Percentiles rank a stretch among this genome's conserved stretches.
These are phyloP conservation scores for Dendropsophus ebraccatus DNA, from an alignment of 2,113 vertebrate genomes.

Conservation along the genomic window DNA sequence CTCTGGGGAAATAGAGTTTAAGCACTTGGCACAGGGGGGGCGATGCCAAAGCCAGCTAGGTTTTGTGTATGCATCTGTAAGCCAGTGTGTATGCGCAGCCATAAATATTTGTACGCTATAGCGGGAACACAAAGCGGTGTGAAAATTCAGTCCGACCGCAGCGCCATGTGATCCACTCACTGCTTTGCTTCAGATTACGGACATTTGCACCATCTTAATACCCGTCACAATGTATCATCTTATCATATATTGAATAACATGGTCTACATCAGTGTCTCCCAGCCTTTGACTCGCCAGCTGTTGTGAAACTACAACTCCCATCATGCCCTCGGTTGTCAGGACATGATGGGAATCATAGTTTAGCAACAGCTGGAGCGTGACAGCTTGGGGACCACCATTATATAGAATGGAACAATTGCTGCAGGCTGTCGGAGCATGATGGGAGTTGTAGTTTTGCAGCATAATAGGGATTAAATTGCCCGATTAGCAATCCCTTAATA, in stretches of 20 bases:
- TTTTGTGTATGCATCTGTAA: conserved; percentile 50
- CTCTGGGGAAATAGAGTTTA: conserved; percentile 34
- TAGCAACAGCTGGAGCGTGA: too few species aligned
- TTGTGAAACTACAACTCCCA: too few species aligned
- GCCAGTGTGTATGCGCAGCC: conserved; percentile 24
- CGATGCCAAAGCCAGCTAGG: conserved; percentile 10
- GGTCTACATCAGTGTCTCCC: neutral
- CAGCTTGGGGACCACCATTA: too few species aligned
- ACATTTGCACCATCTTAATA: neutral
- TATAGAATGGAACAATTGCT: too few species aligned
- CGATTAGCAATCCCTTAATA: too few species aligned
- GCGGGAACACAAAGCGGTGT: neutral
- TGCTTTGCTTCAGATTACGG: too few species aligned
- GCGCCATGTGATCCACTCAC: neutral
- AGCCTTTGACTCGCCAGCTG: too few species aligned
- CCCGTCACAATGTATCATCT: neutral
- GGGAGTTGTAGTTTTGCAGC: too few species aligned
- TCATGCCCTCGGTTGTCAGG: neutral
- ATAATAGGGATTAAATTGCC: too few species aligned
- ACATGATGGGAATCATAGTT: neutral
- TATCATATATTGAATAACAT: neutral
- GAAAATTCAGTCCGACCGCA: neutral
- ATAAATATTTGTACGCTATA: conserved; percentile 5
- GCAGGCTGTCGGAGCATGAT: too few species aligned
- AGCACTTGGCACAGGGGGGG: conserved; percentile 33